phyloP scores from a whole-genome alignment of 2,113 vertebrate genomes.

The Octodon degus region DNA sequence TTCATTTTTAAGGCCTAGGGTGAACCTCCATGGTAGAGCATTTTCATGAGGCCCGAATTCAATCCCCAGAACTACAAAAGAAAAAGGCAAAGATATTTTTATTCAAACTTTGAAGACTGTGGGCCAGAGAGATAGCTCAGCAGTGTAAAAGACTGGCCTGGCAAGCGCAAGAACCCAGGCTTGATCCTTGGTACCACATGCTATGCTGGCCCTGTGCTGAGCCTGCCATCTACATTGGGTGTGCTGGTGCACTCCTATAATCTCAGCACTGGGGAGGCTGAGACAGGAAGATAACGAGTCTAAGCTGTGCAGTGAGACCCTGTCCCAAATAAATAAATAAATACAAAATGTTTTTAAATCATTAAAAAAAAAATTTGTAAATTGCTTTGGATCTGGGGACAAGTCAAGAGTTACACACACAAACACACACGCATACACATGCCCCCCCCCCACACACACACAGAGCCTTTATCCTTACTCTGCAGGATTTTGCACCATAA shows the following conservation, averaged over 20 bases:
- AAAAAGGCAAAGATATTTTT: background rate
- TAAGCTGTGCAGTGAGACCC: too few species aligned
- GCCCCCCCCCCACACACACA: background rate
- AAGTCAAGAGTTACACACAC: background rate
- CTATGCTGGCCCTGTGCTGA: too few species aligned
- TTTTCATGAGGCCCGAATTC: background rate
- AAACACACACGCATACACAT: background rate
- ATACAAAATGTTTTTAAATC: too few species aligned
- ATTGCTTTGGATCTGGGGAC: slow-evolving; percentile 6
- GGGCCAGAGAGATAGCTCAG: too few species aligned
- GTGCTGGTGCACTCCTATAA: too few species aligned
- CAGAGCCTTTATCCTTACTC: background rate
- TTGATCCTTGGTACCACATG: too few species aligned
- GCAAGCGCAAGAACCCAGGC: too few species aligned
- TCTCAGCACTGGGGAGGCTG: too few species aligned
- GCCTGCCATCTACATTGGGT: too few species aligned
- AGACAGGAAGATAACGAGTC: too few species aligned
- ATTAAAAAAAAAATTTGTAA: slow-evolving; percentile 1
- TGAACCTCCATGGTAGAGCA: background rate
- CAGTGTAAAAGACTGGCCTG: too few species aligned
- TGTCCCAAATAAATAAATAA: too few species aligned
- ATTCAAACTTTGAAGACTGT: slow-evolving; percentile 24
- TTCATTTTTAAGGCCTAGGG: background rate
- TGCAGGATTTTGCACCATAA: background rate
- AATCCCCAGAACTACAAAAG: background rate